These are phyloP conservation scores for Lasioglossum morio DNA, from an alignment of 2,888 invertebrate genomes.

Conservation along the genomic window DNA sequence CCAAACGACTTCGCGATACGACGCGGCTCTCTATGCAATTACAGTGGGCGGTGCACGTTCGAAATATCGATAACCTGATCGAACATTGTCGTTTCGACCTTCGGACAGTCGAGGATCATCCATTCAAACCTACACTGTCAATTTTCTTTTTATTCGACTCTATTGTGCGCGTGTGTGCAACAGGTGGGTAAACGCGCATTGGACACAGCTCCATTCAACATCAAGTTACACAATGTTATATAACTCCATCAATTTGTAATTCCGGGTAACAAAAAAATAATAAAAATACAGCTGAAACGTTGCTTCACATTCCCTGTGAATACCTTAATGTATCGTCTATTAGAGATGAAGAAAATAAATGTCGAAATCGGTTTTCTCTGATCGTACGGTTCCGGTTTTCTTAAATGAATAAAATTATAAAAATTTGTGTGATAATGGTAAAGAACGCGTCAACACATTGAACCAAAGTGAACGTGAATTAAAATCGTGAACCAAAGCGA, in stretches of 20 bases:
- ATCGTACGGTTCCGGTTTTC: no score
- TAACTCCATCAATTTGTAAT: neutral
- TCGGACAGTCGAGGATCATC: neutral
- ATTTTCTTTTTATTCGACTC: neutral
- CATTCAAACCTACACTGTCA: neutral
- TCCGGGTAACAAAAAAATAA: neutral
- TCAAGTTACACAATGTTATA: neutral
- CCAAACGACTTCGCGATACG: neutral
- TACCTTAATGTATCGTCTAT: no score
- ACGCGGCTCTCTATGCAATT: slow-evolving; percentile 19
- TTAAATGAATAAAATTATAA: no score
- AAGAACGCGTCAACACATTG: no score
- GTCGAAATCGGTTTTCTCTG: no score
- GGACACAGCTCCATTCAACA: no score
- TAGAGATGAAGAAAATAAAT: no score
- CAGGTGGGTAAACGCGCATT: neutral
- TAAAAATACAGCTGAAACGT: neutral
- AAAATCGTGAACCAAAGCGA: no score
- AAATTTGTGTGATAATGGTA: no score
- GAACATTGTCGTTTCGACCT: slow-evolving; percentile 6
- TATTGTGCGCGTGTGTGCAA: neutral
- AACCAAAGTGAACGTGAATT: no score
- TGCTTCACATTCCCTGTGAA: neutral
- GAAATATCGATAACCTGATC: slow-evolving; percentile 13
- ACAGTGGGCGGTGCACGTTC: slow-evolving; percentile 1